Conservation (phyloP, 2,797 vertebrate genomes). For the Microhierax caerulescens region DNA sequence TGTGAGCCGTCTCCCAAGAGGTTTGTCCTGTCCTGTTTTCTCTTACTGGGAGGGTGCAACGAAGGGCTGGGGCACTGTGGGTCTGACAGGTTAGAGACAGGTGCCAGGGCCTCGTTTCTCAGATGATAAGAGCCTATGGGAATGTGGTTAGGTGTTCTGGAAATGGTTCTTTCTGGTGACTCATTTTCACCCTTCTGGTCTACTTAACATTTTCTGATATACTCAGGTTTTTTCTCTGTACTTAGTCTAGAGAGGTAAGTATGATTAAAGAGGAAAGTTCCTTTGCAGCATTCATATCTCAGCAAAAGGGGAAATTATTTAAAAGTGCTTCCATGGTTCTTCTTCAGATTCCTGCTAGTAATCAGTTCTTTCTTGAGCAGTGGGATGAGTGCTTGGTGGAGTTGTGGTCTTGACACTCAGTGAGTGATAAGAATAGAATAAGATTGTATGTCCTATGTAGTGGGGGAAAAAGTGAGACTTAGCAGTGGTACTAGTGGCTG, state of each 20-base stretch:
- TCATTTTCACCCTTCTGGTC: neutral
- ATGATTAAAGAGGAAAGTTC: neutral
- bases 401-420: neutral
- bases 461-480: neutral
- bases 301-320: neutral
- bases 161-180: neutral
- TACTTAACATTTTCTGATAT: neutral
- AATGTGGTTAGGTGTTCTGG: neutral
- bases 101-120: neutral
- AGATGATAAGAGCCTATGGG: neutral
- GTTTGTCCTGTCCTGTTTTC: neutral
- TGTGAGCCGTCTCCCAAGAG: neutral
- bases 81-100: neutral
- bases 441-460: fast-evolving
- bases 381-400: neutral
- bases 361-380: neutral
- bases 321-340: neutral
- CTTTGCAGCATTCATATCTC: neutral
- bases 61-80: neutral
- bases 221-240: neutral
- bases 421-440: neutral
- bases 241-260: neutral
- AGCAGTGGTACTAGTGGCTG: neutral
- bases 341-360: neutral
- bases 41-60: neutral